A percentile compares a stretch with the other conserved stretches of the same genome.
phyloP scores from a whole-genome alignment of 2,888 invertebrate genomes.

The Drosophila phalerata region DNA sequence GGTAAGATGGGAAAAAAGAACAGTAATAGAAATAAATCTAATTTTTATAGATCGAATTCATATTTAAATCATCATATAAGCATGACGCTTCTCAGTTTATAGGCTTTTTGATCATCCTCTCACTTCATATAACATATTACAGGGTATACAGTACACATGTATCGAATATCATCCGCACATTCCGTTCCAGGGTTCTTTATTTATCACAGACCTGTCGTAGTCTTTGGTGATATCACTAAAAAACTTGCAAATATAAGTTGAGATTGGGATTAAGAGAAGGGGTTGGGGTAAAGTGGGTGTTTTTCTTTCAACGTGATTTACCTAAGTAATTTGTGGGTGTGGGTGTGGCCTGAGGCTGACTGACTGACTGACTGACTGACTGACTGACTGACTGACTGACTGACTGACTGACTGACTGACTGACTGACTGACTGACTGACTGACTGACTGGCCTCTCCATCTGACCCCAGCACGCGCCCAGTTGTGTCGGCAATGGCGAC shows the following conservation, averaged over 20 bases:
- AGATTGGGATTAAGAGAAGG: not conserved
- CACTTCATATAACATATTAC: not conserved
- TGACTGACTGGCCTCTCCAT: slow-evolving; percentile 11
- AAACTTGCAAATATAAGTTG: too few relatives aligned
- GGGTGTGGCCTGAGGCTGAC: slow-evolving; percentile 15
- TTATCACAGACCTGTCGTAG: not conserved
- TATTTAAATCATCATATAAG: too few relatives aligned
- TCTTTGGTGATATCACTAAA: not conserved
- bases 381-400: slow-evolving; percentile 7
- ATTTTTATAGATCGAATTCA: too few relatives aligned
- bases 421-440: too few relatives aligned
- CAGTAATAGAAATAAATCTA: too few relatives aligned
- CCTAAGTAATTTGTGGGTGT: slow-evolving; percentile 60
- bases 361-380: not conserved
- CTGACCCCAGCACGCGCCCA: slow-evolving; percentile 57
- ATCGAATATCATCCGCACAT: not conserved
- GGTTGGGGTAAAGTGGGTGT: not conserved
- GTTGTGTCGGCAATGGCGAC: slow-evolving; percentile 26
- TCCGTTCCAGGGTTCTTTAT: not conserved
- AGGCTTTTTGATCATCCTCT: too few relatives aligned
- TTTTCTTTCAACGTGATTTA: slow-evolving; percentile 48
- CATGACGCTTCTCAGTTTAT: too few relatives aligned
- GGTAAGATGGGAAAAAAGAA: too few relatives aligned
- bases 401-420: not conserved
- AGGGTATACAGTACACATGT: not conserved